Percentiles rank a stretch among this genome's conserved stretches.
Conservation (phyloP, 2,888 invertebrate species). For the Ethmia dodecea region DNA sequence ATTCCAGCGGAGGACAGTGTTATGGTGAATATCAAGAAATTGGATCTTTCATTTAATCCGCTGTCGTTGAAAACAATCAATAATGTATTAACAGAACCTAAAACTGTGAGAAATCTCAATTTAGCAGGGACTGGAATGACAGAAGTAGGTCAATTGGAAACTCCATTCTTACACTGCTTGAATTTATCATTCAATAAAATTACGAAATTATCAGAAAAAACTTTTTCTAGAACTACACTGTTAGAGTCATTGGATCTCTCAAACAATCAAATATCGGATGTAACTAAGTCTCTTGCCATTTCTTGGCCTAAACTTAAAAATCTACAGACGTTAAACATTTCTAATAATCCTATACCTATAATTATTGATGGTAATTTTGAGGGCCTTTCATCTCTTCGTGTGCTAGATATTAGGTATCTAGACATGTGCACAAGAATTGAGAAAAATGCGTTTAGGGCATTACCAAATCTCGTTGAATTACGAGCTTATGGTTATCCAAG, state of each 20-base stretch:
- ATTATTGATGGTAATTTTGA: slow-evolving; percentile 88
- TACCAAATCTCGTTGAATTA: slow-evolving; percentile 83
- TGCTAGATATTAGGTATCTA: slow-evolving; percentile 82
- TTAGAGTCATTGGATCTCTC: slow-evolving; percentile 88
- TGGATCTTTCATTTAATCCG: slow-evolving; percentile 92
- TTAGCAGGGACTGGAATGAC: slow-evolving; percentile 88
- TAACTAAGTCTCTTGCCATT: slow-evolving; percentile 78
- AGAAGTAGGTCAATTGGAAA: slow-evolving; percentile 83
- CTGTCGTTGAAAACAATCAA: slow-evolving; percentile 84
- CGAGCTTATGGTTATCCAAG: slow-evolving; percentile 87
- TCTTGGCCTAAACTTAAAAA: slow-evolving; percentile 84
- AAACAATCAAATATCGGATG: slow-evolving; percentile 80
- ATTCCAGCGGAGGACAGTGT: slow-evolving; percentile 91
- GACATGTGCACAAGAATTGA: slow-evolving; percentile 86
- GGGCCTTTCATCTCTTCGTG: slow-evolving; percentile 80
- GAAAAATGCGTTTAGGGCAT: slow-evolving; percentile 85
- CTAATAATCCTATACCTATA: slow-evolving; percentile 87
- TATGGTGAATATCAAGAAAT: slow-evolving; percentile 90
- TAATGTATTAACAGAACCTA: slow-evolving; percentile 91
- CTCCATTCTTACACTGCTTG: slow-evolving; percentile 87
- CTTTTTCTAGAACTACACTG: slow-evolving; percentile 88
- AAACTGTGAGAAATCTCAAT: slow-evolving; percentile 89
- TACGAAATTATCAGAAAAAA: slow-evolving; percentile 78
- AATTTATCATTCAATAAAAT: slow-evolving; percentile 89
- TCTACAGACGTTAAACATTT: slow-evolving; percentile 86